Evolutionary conservation across 1,140 invertebrate genomes (phyloP).

Genomic region (Drosophila tsacasi): DNA sequence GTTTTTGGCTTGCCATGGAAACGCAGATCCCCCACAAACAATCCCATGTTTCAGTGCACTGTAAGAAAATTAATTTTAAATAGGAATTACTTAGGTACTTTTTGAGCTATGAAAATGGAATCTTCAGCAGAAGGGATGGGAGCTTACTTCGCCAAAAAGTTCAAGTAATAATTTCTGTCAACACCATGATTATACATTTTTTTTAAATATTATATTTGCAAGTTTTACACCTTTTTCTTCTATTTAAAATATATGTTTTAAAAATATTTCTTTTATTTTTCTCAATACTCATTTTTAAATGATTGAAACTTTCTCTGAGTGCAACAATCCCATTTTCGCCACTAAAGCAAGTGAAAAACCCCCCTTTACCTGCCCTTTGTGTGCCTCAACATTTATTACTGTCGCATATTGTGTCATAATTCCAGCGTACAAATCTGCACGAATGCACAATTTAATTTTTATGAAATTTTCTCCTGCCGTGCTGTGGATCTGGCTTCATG

Average conservation of each 20-base stretch:
- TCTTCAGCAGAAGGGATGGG: background rate
- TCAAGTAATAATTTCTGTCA: background rate
- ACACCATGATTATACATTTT: background rate
- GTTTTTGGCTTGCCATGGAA: slow-evolving; percentile 45
- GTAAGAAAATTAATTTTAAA: background rate
- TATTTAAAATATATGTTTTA: no score
- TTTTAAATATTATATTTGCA: background rate
- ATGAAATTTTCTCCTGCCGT: slow-evolving; percentile 40
- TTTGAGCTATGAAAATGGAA: background rate
- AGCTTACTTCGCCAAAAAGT: no score
- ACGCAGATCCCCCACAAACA: slow-evolving; percentile 8
- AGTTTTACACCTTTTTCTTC: no score
- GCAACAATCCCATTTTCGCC: background rate
- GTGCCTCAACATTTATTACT: slow-evolving; percentile 52
- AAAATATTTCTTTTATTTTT: background rate
- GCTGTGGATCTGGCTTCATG: slow-evolving; percentile 13
- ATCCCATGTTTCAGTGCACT: background rate
- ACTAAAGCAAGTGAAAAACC: slow-evolving; percentile 1
- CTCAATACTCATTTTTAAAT: background rate
- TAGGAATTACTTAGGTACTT: no score
- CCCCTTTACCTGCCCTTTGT: slow-evolving; percentile 23
- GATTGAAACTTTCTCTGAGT: background rate
- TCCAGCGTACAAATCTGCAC: slow-evolving; percentile 53
- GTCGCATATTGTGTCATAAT: slow-evolving; percentile 56
- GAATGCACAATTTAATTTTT: slow-evolving; percentile 64